phyloP scores from a whole-genome alignment of 2,888 invertebrate genomes.

The Megalurothrips usitatus region DNA sequence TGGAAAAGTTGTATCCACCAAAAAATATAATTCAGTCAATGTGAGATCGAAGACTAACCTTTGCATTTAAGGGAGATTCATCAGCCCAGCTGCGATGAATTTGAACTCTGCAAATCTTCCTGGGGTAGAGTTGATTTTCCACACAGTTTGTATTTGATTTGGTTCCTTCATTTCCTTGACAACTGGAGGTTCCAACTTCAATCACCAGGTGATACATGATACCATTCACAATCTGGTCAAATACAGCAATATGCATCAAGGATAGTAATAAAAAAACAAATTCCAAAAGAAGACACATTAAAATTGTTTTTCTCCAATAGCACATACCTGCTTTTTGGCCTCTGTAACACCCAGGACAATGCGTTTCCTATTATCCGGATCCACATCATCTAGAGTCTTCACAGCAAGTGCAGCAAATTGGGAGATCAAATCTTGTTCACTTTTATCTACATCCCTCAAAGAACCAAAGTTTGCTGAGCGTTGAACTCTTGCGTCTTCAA shows the following conservation, averaged over 20 bases:
- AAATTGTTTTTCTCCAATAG: background rate
- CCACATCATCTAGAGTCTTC: constrained; percentile 50
- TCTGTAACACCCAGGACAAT: constrained; percentile 49
- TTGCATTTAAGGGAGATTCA: constrained; percentile 38
- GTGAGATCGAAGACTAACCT: constrained; percentile 34
- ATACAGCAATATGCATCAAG: constrained; percentile 12
- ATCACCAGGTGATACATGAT: constrained; percentile 48
- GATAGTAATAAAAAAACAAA: background rate
- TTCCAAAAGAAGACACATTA: constrained; percentile 8
- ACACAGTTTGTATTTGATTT: constrained; percentile 33
- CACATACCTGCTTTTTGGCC: constrained; percentile 44
- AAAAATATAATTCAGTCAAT: background rate
- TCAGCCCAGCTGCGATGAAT: constrained; percentile 44
- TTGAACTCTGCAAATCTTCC: constrained; percentile 54
- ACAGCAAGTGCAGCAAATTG: constrained; percentile 50
- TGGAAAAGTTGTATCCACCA: background rate
- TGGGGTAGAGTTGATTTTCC: constrained; percentile 41
- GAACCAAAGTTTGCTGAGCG: background rate
- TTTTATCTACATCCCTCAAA: constrained; percentile 32
- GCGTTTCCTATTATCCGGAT: constrained; percentile 50
- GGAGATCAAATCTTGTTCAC: constrained; percentile 41
- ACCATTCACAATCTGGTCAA: constrained; percentile 41
- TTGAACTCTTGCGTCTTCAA: background rate
- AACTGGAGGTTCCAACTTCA: constrained; percentile 48
- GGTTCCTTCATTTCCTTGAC: constrained; percentile 39